These are phyloP conservation scores for Diadophis punctatus DNA, from an alignment of 2,113 vertebrate species.

Conservation along the genomic window DNA sequence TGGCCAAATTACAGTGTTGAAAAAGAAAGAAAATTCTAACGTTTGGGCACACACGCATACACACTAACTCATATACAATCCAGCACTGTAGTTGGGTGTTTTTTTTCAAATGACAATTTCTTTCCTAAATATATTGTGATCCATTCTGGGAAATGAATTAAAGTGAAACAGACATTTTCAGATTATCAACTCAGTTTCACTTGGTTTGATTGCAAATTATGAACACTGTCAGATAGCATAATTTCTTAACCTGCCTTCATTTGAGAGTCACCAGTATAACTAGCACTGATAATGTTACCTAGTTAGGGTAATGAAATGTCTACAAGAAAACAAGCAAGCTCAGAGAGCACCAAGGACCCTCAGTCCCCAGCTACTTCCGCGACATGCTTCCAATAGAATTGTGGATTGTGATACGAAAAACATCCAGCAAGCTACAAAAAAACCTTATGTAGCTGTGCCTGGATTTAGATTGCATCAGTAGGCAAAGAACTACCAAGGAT, in stretches of 20 bases:
- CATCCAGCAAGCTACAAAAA: not conserved
- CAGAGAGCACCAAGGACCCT: no score
- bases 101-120: not conserved
- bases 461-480: not conserved
- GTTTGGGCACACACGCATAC: not conserved
- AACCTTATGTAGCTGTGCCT: not conserved
- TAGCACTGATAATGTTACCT: no score
- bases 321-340: no score
- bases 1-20: not conserved
- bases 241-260: not conserved
- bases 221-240: not conserved
- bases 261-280: not conserved
- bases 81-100: not conserved
- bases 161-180: not conserved
- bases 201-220: not conserved
- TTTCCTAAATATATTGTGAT: not conserved
- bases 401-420: not conserved
- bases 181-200: not conserved
- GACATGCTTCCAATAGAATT: not conserved
- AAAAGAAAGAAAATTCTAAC: not conserved
- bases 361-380: no score
- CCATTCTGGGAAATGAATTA: not conserved
- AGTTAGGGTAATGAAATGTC: no score
- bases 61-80: not conserved
- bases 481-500: not conserved